phyloP scores from a whole-genome alignment of 2,797 vertebrate species.

The Botia almorhae region DNA sequence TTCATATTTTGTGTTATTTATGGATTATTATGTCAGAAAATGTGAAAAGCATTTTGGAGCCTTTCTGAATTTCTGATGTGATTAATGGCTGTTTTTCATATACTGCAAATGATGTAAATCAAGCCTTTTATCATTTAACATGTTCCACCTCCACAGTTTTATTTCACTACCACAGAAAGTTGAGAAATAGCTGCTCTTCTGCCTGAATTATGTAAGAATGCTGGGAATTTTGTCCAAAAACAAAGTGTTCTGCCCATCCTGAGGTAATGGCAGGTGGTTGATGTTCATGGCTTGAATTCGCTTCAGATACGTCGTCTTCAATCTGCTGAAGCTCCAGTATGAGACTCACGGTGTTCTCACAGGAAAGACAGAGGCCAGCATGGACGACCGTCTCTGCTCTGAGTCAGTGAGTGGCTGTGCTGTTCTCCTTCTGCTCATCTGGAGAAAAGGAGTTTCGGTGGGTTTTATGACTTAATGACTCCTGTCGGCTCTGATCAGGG shows the following conservation, averaged over 20 bases:
- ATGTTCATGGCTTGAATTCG: conserved; percentile 24
- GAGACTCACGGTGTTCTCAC: conserved; percentile 49
- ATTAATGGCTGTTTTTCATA: conserved; percentile 12
- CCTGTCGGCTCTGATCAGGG: conserved; percentile 71
- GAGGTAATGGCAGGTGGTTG: background rate
- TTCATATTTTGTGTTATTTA: conserved; percentile 34
- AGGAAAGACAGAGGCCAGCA: conserved; percentile 31
- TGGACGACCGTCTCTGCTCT: conserved; percentile 35
- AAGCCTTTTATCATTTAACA: background rate
- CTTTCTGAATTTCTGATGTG: conserved; percentile 24
- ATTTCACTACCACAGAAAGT: background rate
- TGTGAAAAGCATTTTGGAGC: conserved; percentile 41
- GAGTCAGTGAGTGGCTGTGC: conserved; percentile 63
- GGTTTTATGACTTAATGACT: conserved; percentile 75
- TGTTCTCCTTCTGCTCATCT: conserved; percentile 65
- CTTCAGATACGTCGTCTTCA: conserved; percentile 36
- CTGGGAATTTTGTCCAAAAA: conserved; percentile 1
- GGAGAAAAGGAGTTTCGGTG: conserved; percentile 65
- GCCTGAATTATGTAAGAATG: background rate
- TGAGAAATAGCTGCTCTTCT: background rate
- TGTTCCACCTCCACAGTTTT: background rate
- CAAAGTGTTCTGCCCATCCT: background rate
- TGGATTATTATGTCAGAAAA: conserved; percentile 32
- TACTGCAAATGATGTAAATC: background rate
- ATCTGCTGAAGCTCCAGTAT: conserved; percentile 28